Base-by-base conservation (phyloP, 2,797 vertebrate species). In the Pipistrellus nathusii region DNA sequence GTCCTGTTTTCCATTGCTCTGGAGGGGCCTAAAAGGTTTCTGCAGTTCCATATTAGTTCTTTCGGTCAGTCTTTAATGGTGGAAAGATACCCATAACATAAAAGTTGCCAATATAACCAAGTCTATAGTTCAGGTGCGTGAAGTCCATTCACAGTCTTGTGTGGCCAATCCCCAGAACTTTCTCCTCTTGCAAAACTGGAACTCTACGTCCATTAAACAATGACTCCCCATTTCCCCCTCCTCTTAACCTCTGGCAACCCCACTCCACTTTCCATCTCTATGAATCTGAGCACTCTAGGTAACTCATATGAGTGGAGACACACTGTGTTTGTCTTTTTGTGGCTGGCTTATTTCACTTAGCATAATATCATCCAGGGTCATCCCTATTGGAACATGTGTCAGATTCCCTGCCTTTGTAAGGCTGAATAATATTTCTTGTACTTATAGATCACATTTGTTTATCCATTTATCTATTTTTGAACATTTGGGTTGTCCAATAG, bases 181-280 rank as follows among this genome's bases (percentile, higher is more conserved):
- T 84, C 91, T 72, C 62, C 64, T 89, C 38, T 87, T 91, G 27
- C 3, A 59, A 83, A 90, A 62, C 44, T 35, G 48, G 93, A 90
- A 90, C 27, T 85, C 38, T 53, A 25, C 55, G n/a, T 38, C 44
- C 5, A 5, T 88, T 78, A 80, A 44, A 51, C 6, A 32, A 14
- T 12, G 23, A 7, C 17, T 51, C 6, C 14, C n/a, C 6, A 17
- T 8, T n/a, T 78, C 4, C 9, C 1, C 10, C 44, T 57, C 11
- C 13, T 30, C 59, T 6, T 18, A 8, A 18, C 13, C 18, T 17
- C 71, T 66, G 15, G 30, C 5, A 44, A 3, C 23, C 35, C 10
- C 6, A 15, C 83, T 76, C n/a, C 83, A 18, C 21, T 86, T 94
- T 44, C 25, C 18, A n/a, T 53, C 66, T 86, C 57, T 86, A 8